Evolutionary conservation across 2,113 vertebrate species (phyloP), one percentile per base, ranked within the genome.

Genomic region (Polypterus senegalus): DNA sequence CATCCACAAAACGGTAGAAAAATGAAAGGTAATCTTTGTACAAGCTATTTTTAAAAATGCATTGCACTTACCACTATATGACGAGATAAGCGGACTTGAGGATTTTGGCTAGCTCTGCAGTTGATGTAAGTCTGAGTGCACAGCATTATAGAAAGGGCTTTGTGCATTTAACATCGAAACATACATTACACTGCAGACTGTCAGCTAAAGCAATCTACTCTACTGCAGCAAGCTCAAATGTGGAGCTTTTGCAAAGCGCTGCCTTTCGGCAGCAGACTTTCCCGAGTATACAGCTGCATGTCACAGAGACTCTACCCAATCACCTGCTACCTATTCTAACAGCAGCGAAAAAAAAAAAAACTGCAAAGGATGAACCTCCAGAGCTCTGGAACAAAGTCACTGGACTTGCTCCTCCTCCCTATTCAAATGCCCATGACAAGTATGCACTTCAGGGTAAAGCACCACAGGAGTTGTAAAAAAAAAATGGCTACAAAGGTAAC

Each of bases 41-140:
- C 27, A 44, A 7, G 7, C 5, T 44, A 57, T 57, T 44, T 57
- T 5, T 57, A 57, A 57, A 55, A 62, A 62, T 59, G 46, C n/a
- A 60, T 46, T 47, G 7, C 71, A 81, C 79, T 83, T 73, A 81
- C 79, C 79, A 54, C 62, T 65, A 66, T 72, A 57, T 73, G 72
- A 55, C 72, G 54, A 59, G 73, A 61, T 58, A 70, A 66, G 73
- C 72, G 69, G 61, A 67, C 62, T 60, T 75, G 67, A 54, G 79
- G 76, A 70, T 79, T 74, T 61, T 71, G 67, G 64, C 71, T 72
- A 64, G 69, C 70, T 75, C 71, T 71, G 71, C 70, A 81, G 71
- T 67, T 73, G 63, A 76, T 73, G 67, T 74, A 81, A 55, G 79
- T 63, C 72, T 79, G 79, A 73, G 76, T 68, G 62, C 77, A 84